Conservation (phyloP, 2,797 vertebrate genomes). For the Acridotheres tristis region DNA sequence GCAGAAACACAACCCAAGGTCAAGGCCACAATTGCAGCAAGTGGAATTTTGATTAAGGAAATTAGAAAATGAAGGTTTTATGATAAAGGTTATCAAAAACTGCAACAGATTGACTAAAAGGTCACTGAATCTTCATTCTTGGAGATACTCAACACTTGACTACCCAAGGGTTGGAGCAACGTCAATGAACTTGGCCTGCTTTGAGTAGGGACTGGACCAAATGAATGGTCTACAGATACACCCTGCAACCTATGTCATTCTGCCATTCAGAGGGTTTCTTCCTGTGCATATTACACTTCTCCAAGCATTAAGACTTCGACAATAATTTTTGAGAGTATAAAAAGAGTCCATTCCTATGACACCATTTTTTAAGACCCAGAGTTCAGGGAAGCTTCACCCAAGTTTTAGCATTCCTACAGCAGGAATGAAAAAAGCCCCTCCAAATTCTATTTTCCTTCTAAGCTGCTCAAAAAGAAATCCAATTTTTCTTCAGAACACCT, state of each 20-base stretch:
- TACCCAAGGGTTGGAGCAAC: background rate
- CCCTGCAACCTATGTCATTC: background rate
- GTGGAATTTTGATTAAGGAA: background rate
- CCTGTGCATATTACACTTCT: background rate
- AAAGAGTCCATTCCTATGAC: background rate
- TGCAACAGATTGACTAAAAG: background rate
- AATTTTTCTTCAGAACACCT: background rate
- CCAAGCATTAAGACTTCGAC: background rate
- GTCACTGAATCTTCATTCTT: background rate
- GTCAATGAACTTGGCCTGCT: background rate
- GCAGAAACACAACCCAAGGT: background rate
- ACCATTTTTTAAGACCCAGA: background rate
- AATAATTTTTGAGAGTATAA: background rate
- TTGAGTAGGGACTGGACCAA: background rate
- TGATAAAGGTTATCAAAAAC: background rate
- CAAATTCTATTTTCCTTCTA: background rate
- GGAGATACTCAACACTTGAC: background rate
- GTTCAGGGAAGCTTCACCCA: background rate
- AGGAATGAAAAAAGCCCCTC: fast-evolving
- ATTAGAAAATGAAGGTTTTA: background rate
- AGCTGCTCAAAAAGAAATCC: background rate
- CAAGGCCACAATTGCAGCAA: background rate
- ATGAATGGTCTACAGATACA: background rate
- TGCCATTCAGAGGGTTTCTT: background rate
- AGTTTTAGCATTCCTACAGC: background rate